These are phyloP conservation scores for Diaphora mendica DNA, from an alignment of 2,888 invertebrate genomes.

Conservation along the genomic window DNA sequence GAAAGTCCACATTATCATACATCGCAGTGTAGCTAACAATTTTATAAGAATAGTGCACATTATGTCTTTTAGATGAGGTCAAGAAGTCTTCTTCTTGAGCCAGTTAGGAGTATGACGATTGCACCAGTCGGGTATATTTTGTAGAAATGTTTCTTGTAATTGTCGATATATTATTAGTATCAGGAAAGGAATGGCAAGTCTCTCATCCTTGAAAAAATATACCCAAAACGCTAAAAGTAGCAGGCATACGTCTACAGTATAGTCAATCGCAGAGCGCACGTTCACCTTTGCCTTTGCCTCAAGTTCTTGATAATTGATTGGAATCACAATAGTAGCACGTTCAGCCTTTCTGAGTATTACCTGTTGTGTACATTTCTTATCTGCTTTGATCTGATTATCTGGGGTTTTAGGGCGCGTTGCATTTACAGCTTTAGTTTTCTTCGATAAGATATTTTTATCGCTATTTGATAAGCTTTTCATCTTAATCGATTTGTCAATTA, in stretches of 20 bases:
- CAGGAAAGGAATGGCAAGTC: constrained; percentile 92
- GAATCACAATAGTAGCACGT: constrained; percentile 80
- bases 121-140: constrained; percentile 87
- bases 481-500: constrained; percentile 52
- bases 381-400: constrained; percentile 52
- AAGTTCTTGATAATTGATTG: constrained; percentile 84
- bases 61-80: constrained; percentile 78
- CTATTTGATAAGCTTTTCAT: constrained; percentile 41
- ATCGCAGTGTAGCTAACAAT: constrained; percentile 76
- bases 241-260: constrained; percentile 91
- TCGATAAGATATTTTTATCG: constrained; percentile 44
- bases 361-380: constrained; percentile 65
- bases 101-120: constrained; percentile 72
- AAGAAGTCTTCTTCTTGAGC: constrained; percentile 81
- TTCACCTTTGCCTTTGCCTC: constrained; percentile 88
- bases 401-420: constrained; percentile 29
- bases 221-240: constrained; percentile 92
- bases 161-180: constrained; percentile 92
- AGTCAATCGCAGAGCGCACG: constrained; percentile 90
- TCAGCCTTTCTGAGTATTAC: constrained; percentile 76
- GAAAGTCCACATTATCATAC: constrained; percentile 76
- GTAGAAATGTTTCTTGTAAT: constrained; percentile 88
- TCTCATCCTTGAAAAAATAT: constrained; percentile 92
- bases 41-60: constrained; percentile 72
- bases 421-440: constrained; percentile 41